Base-by-base conservation (phyloP, 2,888 invertebrate genomes). In the Anticlea derivata region DNA sequence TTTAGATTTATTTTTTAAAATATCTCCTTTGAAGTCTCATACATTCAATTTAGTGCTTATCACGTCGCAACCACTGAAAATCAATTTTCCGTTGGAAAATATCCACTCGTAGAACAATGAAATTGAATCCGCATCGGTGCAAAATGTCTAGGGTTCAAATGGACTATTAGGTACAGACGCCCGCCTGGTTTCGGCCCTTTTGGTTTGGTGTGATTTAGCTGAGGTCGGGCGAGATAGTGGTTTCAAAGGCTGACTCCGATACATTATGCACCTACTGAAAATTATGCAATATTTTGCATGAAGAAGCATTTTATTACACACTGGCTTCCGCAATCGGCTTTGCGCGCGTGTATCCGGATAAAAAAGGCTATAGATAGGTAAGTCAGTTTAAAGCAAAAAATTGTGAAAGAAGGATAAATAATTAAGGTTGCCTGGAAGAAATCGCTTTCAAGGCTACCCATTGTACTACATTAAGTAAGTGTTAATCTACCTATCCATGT, bases 81-180 rank as follows among this genome's bases (percentile, higher is more conserved):
- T 47, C 29, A 29, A 26, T 47, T 41, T 17, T 4, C 29, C 13
- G n/a, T 34, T 7, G 27, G 40, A 56, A 55, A 51, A 52, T 49
- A 13, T 47, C 49, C 60, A 51, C 43, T 49, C 22, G 5, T 46
- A 56, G 68, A 70, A 76, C 75, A 78, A 75, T 76, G 65, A 58
- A 61, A 67, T 70, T 59, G 61, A 70, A 79, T 79, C 71, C 72
- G 70, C 57, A 61, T 73, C 64, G 65, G 66, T 62, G 72, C 63
- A 65, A 72, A 79, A 77, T 66, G 74, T 70, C 72, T 74, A 69
- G 75, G 65, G 67, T 59, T 49, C 66, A 67, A 80, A 79, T 75
- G 72, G 77, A 75, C 82, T 78, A 77, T 79, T 83, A 77, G 71
- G 60, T 40, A 66, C 78, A 80, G 75, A 61, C 69, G 60, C 60